phyloP scores from a whole-genome alignment of 2,113 vertebrate genomes.

The Nestor notabilis region DNA sequence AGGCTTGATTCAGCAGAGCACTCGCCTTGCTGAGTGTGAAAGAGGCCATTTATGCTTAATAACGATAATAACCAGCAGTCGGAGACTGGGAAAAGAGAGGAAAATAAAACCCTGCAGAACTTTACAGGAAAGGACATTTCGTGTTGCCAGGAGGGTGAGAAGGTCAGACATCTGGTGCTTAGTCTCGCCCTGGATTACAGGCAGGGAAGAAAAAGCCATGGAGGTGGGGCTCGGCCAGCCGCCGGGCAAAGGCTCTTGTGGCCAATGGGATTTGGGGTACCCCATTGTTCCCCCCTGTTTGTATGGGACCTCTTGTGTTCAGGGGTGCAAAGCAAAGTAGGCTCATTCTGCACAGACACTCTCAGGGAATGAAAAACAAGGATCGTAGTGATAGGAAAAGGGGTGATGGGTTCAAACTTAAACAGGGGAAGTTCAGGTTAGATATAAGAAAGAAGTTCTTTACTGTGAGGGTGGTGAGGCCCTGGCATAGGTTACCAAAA shows the following conservation, averaged over 20 bases:
- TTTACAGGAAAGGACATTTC: conserved; percentile 71
- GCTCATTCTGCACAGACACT: conserved; percentile 1
- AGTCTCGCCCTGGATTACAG: conserved; percentile 51
- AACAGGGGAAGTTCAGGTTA: background rate
- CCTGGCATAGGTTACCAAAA: background rate
- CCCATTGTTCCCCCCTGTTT: rapidly evolving
- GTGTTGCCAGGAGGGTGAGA: conserved; percentile 70
- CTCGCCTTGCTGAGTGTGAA: conserved; percentile 6
- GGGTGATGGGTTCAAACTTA: background rate
- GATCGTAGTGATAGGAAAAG: too few relatives aligned
- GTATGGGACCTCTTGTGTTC: background rate
- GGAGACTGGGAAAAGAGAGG: conserved; percentile 43
- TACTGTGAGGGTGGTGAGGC: background rate
- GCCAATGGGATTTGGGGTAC: background rate
- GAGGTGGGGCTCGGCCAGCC: background rate
- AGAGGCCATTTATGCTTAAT: conserved; percentile 53
- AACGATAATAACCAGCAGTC: conserved; percentile 61
- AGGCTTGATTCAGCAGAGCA: background rate
- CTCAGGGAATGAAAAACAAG: background rate
- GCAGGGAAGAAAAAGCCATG: background rate
- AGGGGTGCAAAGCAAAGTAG: background rate
- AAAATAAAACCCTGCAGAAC: conserved; percentile 48
- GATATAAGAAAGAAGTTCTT: background rate
- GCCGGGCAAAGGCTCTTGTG: background rate
- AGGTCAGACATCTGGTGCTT: conserved; percentile 77